phyloP scores from a whole-genome alignment of 2,888 invertebrate species.

The Caenorhabditis macrosperma region DNA sequence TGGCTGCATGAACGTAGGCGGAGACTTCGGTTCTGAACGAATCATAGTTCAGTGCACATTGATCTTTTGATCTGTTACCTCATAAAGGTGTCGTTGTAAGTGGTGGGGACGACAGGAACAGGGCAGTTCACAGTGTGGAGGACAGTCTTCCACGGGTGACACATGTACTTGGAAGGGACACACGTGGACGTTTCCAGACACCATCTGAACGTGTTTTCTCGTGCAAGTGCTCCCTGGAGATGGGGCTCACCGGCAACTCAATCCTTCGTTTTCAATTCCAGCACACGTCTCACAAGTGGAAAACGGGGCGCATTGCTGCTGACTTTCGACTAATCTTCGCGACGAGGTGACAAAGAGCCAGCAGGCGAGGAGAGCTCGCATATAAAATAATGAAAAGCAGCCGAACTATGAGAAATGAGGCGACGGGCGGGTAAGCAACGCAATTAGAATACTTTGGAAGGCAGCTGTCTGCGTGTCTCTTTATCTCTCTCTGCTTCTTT shows the following conservation, averaged over 20 bases:
- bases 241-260: constrained; percentile 55
- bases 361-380: constrained; percentile 14
- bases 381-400: neutral
- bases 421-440: constrained; percentile 1
- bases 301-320: constrained; percentile 24
- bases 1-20: constrained; percentile 58
- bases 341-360: neutral
- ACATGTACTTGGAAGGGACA: constrained; percentile 57
- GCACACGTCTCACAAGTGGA: constrained; percentile 51
- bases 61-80: constrained; percentile 4
- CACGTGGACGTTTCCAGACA: constrained; percentile 46
- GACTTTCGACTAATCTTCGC: constrained; percentile 4
- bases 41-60: neutral
- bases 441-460: constrained; percentile 17
- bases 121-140: constrained; percentile 55
- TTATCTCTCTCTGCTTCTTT: too few species aligned
- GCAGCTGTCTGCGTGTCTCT: constrained; percentile 22
- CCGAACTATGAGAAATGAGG: constrained; percentile 13
- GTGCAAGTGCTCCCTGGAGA: too few species aligned
- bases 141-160: constrained; percentile 51
- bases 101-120: constrained; percentile 1
- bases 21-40: constrained; percentile 38
- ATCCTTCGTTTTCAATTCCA: constrained; percentile 33
- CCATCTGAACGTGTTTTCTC: constrained; percentile 61
- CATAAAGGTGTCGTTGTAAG: constrained; percentile 48